Base-by-base conservation (phyloP, 2,797 vertebrate genomes). In the Gila robusta region DNA sequence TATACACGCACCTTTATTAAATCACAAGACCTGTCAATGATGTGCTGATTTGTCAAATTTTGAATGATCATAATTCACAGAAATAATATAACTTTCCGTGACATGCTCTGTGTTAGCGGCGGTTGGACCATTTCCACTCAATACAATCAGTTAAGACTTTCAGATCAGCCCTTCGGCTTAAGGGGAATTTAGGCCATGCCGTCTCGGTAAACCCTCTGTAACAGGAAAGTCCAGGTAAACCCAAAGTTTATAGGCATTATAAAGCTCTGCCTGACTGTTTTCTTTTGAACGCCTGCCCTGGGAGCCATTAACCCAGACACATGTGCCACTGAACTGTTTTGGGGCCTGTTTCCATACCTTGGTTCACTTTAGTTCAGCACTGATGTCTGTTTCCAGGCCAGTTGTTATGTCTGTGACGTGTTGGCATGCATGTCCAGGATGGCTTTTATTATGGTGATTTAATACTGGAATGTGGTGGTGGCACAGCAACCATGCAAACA, bases 381-480 rank as follows among this genome's bases (percentile, higher is more conserved):
- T 64, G 79, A 73, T 85, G 84, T 78, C 82, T 88, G 84, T 78
- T 84, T 79, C 56, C 67, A 59, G 83, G 16, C 41, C 83, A 72
- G 86, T 87, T 86, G 83, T 83, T 87, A 32, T 72, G 77, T 72
- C 72, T 82, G 82, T 66, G 79, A 81, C 66, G 26, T 86, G 82
- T 82, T 84, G 76, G 72, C 49, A 76, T 74, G 66, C 84, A 17
- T 77, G 69, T 54, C 47, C 12, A 4, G 32, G 80, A 81, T 87
- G 81, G 76, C 72, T 87, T 87, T 59, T 79, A 87, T 88, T 86
- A 82, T 44, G 66, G 47, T 85, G 85, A 90, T 81, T 87, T 90
- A 82, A 47, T 79, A 77, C 76, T 64, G 79, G 72, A 79, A 67
- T 80, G 76, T 54, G 26, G 79, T 23, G 54, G 67, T 83, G 82